Evolutionary conservation across 2,888 invertebrate species (phyloP).

Genomic region (Heliconius cydno): DNA sequence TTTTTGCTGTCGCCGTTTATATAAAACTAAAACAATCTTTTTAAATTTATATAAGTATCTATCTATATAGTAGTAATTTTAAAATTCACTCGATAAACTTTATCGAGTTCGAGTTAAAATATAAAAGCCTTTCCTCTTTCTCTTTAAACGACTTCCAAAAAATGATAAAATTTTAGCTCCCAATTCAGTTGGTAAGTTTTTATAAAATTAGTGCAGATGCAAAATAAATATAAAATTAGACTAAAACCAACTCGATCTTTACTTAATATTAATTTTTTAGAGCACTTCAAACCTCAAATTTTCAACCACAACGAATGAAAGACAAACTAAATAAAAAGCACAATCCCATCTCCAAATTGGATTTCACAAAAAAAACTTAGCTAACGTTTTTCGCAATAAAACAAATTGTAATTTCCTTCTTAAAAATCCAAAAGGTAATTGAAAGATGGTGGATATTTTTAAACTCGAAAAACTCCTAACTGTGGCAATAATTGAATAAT

Average conservation of each 20-base stretch:
- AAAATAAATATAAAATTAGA: neutral
- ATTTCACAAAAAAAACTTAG: slow-evolving; percentile 38
- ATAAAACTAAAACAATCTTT: too few relatives aligned
- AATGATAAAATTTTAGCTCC: too few relatives aligned
- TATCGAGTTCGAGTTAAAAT: too few relatives aligned
- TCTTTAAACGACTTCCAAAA: too few relatives aligned
- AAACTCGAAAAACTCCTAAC: slow-evolving; percentile 48
- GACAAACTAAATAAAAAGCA: slow-evolving; percentile 17
- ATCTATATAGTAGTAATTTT: too few relatives aligned
- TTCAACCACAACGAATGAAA: slow-evolving; percentile 11
- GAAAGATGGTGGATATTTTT: slow-evolving; percentile 47
- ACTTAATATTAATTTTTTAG: neutral
- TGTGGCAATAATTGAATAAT: slow-evolving; percentile 62
- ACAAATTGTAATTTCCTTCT: slow-evolving; percentile 45
- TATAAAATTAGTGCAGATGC: neutral
- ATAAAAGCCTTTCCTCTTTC: too few relatives aligned
- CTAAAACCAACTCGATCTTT: neutral
- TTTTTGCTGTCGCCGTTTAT: too few relatives aligned
- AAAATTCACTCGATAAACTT: too few relatives aligned
- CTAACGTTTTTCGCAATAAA: slow-evolving; percentile 42
- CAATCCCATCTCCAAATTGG: slow-evolving; percentile 40
- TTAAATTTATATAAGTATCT: too few relatives aligned
- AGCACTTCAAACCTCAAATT: neutral
- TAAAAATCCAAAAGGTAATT: slow-evolving; percentile 44
- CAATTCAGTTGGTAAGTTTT: neutral